Evolutionary conservation across 2,113 vertebrate species (phyloP).

Genomic region (Pelecanoides urinatrix): DNA sequence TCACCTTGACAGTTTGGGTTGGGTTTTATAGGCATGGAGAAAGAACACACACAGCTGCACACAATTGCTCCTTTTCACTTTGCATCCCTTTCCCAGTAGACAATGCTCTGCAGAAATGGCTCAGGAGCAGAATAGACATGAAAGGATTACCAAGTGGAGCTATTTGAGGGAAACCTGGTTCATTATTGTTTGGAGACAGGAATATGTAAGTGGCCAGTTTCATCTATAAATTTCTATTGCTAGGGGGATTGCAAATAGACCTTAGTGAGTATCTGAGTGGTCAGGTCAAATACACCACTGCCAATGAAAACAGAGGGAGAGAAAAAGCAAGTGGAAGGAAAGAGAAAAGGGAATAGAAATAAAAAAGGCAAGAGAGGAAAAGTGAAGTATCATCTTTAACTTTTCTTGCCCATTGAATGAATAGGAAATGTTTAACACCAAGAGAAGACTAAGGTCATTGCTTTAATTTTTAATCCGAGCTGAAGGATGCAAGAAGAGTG

Average conservation of each 20-base stretch:
- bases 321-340: not conserved
- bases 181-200: constrained; percentile 19
- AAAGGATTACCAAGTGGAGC: constrained; percentile 67
- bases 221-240: constrained; percentile 3
- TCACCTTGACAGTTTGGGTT: constrained; percentile 82
- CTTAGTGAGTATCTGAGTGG: not conserved
- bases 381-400: not conserved
- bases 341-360: not conserved
- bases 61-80: constrained; percentile 58
- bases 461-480: not conserved
- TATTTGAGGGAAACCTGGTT: constrained; percentile 41
- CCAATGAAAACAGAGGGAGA: not conserved
- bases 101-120: constrained; percentile 62
- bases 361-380: not conserved
- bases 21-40: constrained; percentile 70
- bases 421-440: not conserved
- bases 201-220: constrained; percentile 28
- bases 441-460: not conserved
- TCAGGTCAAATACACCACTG: not conserved
- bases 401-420: not conserved
- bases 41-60: constrained; percentile 64
- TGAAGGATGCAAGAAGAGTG: not conserved
- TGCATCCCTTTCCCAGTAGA: constrained; percentile 65
- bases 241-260: not conserved
- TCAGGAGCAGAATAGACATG: constrained; percentile 69